A percentile compares a stretch with the other conserved stretches of the same genome.
Conservation (phyloP, 64 coral and sea anemone genomes). For the Porites australiensis region DNA sequence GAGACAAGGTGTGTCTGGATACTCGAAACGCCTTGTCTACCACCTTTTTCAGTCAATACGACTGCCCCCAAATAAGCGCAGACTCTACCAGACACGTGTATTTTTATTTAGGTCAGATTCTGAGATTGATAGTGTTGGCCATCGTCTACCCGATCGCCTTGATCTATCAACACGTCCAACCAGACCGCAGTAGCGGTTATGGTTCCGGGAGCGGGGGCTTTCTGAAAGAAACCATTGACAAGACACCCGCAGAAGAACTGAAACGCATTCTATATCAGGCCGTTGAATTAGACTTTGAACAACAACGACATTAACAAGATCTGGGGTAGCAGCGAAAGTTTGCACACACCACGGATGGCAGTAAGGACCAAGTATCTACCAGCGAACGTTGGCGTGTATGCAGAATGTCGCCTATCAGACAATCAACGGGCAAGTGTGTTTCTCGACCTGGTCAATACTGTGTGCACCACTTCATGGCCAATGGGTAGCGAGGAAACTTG, state of each 20-base stretch:
- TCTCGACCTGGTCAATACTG: neutral
- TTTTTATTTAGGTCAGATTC: neutral
- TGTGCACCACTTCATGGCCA: neutral
- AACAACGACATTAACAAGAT: no score
- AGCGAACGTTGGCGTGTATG: no score
- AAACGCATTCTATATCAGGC: no score
- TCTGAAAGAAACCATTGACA: no score
- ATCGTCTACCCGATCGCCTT: neutral
- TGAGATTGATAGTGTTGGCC: neutral
- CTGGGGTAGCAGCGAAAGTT: neutral
- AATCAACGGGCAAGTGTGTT: neutral
- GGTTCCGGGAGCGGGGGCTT: no score
- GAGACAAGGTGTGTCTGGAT: neutral
- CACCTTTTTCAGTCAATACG: neutral
- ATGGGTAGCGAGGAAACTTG: neutral
- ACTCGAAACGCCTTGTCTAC: neutral
- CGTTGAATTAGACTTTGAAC: no score
- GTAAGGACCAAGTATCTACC: no score
- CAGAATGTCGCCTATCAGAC: neutral
- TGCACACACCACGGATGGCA: neutral
- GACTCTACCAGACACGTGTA: neutral
- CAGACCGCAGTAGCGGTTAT: no score
- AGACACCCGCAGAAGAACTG: no score
- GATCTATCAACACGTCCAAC: no score
- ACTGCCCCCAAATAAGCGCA: neutral